Base-by-base conservation (phyloP, 2,113 vertebrate species). In the Typhlomys cinereus region DNA sequence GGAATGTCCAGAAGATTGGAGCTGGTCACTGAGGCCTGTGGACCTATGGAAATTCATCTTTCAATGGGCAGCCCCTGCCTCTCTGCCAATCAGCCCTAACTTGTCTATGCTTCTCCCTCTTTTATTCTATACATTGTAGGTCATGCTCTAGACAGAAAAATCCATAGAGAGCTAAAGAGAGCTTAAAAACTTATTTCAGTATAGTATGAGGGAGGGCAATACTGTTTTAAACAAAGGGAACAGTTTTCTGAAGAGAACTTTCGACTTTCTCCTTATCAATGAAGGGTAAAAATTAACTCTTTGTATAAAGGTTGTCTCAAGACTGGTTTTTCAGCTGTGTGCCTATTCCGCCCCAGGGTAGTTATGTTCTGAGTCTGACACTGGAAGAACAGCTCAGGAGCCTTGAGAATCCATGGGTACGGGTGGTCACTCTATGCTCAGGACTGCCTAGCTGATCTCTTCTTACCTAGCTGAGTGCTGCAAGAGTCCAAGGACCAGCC, bases 401-500 rank as follows among this genome's bases (percentile, higher is more conserved):
- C 71, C 79, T 66, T 57, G 64, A 81, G 74, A 92, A 83, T 67
- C 27, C 78, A 93, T 57, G 54, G 27, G 29, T 4, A 41, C n/a
- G 86, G 69, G 20, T 12, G n/a, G 27, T 21, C 7, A 15, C 34
- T 61, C 52, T 73, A 17, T 12, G 46, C 36, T 67, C 52, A 88
- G 61, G 44, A 76, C 7, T 73, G 46, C 66, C 14, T 25, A 85
- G 88, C 64, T 84, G 66, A 62, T 5, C 82, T 86, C 34, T 27
- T 64, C 98, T 98, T 91, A 99, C 99, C 99, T 83, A 99, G 97
- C 94, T 99, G 99, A 25, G 99, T 99, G 97, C 98, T 99, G 95
- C 98, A 98, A 74, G 98, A 97, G 88, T 99, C 98, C 85, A 99
- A 97, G 17, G 99, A 99, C 99, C 99, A 99, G 27, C 99, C 99